Base-by-base conservation (phyloP, 2,888 invertebrate species). In the Emmelina monodactyla region DNA sequence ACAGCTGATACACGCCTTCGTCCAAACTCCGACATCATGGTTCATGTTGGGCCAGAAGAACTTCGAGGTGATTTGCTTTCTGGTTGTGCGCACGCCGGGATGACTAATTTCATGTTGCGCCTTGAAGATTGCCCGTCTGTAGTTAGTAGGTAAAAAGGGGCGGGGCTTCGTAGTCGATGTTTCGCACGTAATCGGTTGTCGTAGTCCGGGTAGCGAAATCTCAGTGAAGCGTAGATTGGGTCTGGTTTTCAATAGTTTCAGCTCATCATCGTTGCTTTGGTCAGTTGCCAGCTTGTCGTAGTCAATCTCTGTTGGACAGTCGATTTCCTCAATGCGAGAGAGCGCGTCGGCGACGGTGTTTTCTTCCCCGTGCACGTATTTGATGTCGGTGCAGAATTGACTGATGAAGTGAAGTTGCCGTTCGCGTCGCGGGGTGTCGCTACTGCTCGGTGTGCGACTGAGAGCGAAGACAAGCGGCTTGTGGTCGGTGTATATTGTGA, bases 281-380 rank as follows among this genome's bases (percentile, higher is more conserved):
- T n/a, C n/a, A n/a, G n/a, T n/a, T n/a, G n/a, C n/a, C n/a, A 37
- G 16, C 11, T 39, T 31, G 1, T 19, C 25, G 34, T 34, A 39
- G 14, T 39, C 36, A 3, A 40, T 37, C 3, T n/a, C n/a, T 0
- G 40, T 13, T 1, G 40, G 37, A 9, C 30, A 37, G 2, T 29
- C 13, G n/a, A 46, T 44, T 4, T 39, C 40, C 34, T 41, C 39
- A 1, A 45, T 32, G 2, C 45, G 32, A n/a, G 44, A 49, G 31
- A 49, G 22, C 0, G 46, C 37, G 16, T 47, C 46, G n/a, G 46
- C 49, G 1, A 43, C 43, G 3, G 19, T 6, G 31, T 48, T 46
- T n/a, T n/a, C n/a, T n/a, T n/a, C n/a, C n/a, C n/a, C n/a, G 10
- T 39, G 10, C 5, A 43, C 31, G 34, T 46, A 46, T 11, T 33